Evolutionary conservation across 2,888 invertebrate species (phyloP).

Genomic region (Lamellibrachia satsuma): DNA sequence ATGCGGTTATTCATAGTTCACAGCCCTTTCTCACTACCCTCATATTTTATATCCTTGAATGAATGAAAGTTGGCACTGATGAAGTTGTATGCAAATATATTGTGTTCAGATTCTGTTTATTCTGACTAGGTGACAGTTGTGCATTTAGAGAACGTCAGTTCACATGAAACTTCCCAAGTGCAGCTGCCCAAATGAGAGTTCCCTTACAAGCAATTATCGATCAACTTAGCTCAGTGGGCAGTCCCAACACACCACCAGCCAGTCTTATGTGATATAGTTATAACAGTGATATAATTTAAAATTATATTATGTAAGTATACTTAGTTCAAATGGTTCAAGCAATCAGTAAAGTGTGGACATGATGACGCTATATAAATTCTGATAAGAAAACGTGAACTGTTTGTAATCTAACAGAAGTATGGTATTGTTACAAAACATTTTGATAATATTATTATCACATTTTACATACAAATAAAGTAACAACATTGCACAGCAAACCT

Average conservation of each 20-base stretch:
- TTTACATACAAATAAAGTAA: neutral
- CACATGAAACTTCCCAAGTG: neutral
- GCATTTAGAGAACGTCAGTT: neutral
- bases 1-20: neutral
- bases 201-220: too few species aligned
- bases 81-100: neutral
- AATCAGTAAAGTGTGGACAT: too few species aligned
- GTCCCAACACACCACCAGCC: too few species aligned
- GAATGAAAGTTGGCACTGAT: slow-evolving; percentile 1
- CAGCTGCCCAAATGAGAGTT: neutral
- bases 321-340: too few species aligned
- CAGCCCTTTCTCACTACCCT: neutral
- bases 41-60: neutral
- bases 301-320: too few species aligned
- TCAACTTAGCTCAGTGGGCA: too few species aligned
- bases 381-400: neutral
- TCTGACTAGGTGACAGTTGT: neutral
- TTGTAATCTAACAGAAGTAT: neutral
- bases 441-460: neutral
- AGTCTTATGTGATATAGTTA: too few species aligned
- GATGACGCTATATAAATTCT: too few species aligned
- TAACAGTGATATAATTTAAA: too few species aligned
- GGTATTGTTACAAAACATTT: neutral
- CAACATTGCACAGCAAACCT: neutral
- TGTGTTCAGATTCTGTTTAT: neutral